Conservation (phyloP, 2,113 vertebrate species). For the Capreolus pygargus region DNA sequence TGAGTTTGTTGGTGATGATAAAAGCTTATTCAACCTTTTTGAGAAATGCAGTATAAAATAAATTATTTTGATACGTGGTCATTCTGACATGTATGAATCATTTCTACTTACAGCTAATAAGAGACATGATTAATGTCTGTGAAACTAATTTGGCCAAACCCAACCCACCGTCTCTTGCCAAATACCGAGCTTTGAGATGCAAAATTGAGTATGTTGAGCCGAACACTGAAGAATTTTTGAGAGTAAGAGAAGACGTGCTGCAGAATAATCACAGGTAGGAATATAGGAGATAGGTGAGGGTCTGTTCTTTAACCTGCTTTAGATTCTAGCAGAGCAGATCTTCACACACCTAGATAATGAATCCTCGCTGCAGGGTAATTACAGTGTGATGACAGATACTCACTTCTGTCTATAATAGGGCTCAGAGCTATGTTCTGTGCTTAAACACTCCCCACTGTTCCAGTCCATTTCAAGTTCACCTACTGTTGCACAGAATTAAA, state of each 20-base stretch:
- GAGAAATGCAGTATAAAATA: neutral
- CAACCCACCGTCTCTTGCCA: conserved; percentile 82
- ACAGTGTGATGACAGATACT: neutral
- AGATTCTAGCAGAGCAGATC: neutral
- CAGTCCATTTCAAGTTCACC: neutral
- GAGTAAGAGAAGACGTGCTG: conserved; percentile 72
- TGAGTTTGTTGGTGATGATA: neutral
- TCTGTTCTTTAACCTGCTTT: neutral
- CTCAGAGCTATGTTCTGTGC: neutral
- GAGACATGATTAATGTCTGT: conserved; percentile 85
- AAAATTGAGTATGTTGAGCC: conserved; percentile 82
- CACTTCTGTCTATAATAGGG: neutral
- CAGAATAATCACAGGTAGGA: conserved; percentile 72
- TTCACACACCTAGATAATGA: neutral
- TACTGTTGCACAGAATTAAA: neutral
- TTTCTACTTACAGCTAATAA: conserved; percentile 82
- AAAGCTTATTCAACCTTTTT: neutral
- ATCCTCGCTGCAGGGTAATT: neutral
- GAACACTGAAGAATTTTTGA: conserved; percentile 79
- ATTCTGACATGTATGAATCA: neutral
- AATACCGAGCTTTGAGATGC: conserved; percentile 89
- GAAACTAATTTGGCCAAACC: conserved; percentile 83
- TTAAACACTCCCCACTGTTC: neutral
- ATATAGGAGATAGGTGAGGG: neutral
- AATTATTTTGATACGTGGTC: neutral